These are phyloP conservation scores for Porites lobata DNA, from an alignment of 92 coral and sea anemone genomes.

Conservation along the genomic window DNA sequence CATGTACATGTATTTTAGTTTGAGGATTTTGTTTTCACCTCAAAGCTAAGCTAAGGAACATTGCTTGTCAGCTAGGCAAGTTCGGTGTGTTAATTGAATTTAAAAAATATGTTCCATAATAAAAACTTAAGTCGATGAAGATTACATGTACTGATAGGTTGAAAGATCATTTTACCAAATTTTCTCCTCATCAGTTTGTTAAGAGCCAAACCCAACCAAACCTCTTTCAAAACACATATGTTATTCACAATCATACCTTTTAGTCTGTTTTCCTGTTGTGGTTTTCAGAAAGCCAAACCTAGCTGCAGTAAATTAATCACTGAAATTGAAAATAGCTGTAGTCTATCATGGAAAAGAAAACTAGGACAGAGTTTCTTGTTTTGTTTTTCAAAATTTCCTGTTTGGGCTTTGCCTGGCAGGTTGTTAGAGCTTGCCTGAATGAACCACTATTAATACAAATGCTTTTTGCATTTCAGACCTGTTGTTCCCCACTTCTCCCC, in stretches of 20 bases:
- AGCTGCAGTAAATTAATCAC: background rate
- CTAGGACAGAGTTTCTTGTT: too few species aligned
- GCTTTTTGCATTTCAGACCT: constrained; percentile 86
- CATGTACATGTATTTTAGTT: background rate
- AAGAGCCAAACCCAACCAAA: background rate
- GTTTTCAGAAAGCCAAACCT: background rate
- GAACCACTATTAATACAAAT: background rate
- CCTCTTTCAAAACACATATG: background rate
- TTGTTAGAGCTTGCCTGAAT: background rate
- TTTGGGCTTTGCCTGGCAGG: background rate
- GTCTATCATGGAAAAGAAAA: too few species aligned
- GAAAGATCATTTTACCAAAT: too few species aligned
- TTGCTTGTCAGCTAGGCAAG: background rate
- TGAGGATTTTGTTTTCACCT: background rate
- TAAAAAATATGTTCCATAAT: too few species aligned
- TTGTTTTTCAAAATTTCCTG: too few species aligned
- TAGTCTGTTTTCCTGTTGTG: background rate
- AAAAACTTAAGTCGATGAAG: too few species aligned
- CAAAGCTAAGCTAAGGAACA: background rate
- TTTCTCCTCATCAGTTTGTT: too few species aligned
- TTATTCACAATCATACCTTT: background rate
- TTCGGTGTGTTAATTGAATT: background rate
- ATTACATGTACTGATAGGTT: too few species aligned
- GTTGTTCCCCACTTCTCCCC: constrained; percentile 56
- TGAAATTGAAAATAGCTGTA: too few species aligned